These are phyloP conservation scores for Macrobrachium nipponense DNA, from an alignment of 1,140 invertebrate species.

Conservation along the genomic window DNA sequence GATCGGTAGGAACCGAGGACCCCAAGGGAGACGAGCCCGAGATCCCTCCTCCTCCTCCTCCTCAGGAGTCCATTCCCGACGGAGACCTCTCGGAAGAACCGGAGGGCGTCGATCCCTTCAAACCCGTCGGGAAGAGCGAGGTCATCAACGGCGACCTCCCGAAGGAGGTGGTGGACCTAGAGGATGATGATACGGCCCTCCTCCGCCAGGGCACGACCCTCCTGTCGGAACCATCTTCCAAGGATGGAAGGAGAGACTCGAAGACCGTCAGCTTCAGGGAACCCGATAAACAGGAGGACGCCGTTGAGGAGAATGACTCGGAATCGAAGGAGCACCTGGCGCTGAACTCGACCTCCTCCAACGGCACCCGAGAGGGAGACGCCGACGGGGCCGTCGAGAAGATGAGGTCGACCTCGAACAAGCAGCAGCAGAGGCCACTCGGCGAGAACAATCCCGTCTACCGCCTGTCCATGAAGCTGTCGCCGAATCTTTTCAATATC, in stretches of 20 bases:
- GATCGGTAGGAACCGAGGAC: too few species aligned
- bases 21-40: too few species aligned
- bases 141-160: not conserved
- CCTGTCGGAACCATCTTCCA: too few species aligned
- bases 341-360: not conserved
- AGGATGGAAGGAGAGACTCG: not conserved
- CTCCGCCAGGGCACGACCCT: too few species aligned
- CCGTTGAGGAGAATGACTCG: conserved; percentile 2
- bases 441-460: conserved; percentile 53
- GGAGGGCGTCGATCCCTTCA: conserved; percentile 36
- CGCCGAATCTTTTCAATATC: conserved; percentile 45
- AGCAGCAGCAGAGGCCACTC: conserved; percentile 15
- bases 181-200: too few species aligned
- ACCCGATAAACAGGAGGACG: not conserved
- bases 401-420: conserved; percentile 2
- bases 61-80: too few species aligned
- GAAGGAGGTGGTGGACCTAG: not conserved
- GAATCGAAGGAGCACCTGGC: too few species aligned
- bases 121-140: not conserved
- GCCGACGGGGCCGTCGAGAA: not conserved
- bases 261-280: conserved; percentile 45
- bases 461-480: conserved; percentile 51
- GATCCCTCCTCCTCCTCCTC: too few species aligned
- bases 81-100: not conserved
- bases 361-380: not conserved